Evolutionary conservation across 1,140 invertebrate genomes (phyloP), one percentile per base, ranked within the genome.

Genomic region (Pectinophora gossypiella): DNA sequence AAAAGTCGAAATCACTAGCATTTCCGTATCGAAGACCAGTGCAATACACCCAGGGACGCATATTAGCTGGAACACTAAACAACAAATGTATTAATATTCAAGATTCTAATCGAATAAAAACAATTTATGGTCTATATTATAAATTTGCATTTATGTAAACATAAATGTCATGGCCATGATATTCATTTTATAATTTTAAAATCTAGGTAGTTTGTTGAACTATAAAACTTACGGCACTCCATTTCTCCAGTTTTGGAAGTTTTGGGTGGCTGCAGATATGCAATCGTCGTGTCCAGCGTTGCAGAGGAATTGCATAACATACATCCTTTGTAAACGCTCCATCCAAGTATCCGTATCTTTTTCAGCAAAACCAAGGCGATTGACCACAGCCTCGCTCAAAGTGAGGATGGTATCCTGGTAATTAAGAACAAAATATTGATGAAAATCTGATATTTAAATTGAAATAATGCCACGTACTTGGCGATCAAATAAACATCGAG

Each of bases 21-120:
- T 56, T 68, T 6, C 89, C 89, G n/a, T 88, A 66, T 23, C 81
- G 77, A 3, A 92, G 64, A 21, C 84, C 89, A 36, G 72, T 79
- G 64, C 91, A 92, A 70, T 91, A 92, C 5, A 92, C 90, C 52
- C 89, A 89, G 16, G 85, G 84, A 21, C 89, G 88, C 61, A 91
- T 80, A 58, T 92, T 91, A 19, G 88, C 76, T 19, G 87, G 82
- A 15, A 91, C 68, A 19, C 88, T 90, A 47, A 43, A 75, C 23
- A 53, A 46, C 4, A 35, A 47, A 47, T 19, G 15, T 27, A 27
- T 27, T 5, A 27, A 27, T 27, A 6, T 27, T 12, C n/a, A n/a
- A n/a, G n/a, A n/a, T n/a, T n/a, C n/a, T n/a, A n/a, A n/a, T n/a
- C n/a, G 5, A 27, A 27, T 12, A 27, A 27, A 27, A 6, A 12